Base-by-base conservation (phyloP, 2,888 invertebrate species). In the Eupeodes luniger region DNA sequence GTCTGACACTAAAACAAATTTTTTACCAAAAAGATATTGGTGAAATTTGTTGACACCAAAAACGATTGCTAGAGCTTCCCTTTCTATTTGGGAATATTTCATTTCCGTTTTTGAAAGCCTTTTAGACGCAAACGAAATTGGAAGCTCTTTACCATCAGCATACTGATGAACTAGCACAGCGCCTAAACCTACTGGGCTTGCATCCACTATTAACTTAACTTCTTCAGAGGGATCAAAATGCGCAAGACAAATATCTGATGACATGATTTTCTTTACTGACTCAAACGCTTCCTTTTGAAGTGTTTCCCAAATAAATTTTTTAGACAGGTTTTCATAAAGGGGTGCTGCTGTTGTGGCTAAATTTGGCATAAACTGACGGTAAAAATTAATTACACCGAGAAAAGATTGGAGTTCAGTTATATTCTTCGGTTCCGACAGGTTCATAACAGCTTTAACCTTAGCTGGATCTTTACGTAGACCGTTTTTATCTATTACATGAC, bases 321-420 rank as follows among this genome's bases (percentile, higher is more conserved):
- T 36, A 14, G 40, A 55, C 16, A 70, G 1, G 19, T 19, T 19
- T 19, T 19, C 19, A 19, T 19, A 19, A 19, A 19, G 19, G 19
- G 19, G 19, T 19, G 19, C 19, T 19, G 19, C 19, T 19, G 19
- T 19, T 19, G 19, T 19, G 19, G 19, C 19, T 19, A 19, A 19
- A 19, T 19, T 19, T 19, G 19, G 57, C 44, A 57, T 57, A 57
- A 70, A 70, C n/a, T 40, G 40, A 5, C 70, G 34, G 16, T 57
- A 57, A 70, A 70, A 70, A 57, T 70, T 70, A 19, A 70, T 55
- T 16, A 70, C 12, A 55, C 55, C 70, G 2, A 70, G 19, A 11
- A 70, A 70, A 12, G 44, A 57, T 57, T 70, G 70, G n/a, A 70
- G 40, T 19, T 70, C 57, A 4, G 44, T 57, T 36, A 70, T 19